Evolutionary conservation across 2,113 vertebrate genomes (phyloP).

Genomic region (Gallinago paraguaiae): DNA sequence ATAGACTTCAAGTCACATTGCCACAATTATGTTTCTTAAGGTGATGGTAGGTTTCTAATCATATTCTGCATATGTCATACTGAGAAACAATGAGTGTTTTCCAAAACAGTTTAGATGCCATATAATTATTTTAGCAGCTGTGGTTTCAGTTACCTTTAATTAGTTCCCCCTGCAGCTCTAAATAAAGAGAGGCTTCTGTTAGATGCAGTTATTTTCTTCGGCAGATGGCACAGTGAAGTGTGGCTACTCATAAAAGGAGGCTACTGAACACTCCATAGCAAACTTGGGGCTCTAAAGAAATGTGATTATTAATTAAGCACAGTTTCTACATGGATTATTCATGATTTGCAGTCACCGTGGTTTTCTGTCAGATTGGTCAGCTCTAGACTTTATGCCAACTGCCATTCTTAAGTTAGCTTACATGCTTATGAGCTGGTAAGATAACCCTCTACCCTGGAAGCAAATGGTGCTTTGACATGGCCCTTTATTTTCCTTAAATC

Average conservation of each 20-base stretch:
- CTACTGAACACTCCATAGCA: background rate
- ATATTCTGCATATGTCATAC: background rate
- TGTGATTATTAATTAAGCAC: background rate
- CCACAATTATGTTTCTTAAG: background rate
- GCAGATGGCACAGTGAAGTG: slow-evolving; percentile 17
- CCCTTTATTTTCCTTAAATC: background rate
- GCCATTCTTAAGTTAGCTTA: background rate
- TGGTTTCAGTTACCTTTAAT: slow-evolving; percentile 63
- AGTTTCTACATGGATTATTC: background rate
- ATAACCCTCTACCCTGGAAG: background rate
- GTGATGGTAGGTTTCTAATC: background rate
- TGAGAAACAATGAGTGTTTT: slow-evolving; percentile 5
- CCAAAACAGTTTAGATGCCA: slow-evolving; percentile 25
- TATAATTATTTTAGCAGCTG: slow-evolving; percentile 51
- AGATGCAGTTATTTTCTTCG: slow-evolving; percentile 34
- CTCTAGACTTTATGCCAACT: background rate
- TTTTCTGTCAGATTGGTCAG: background rate
- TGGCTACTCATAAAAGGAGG: slow-evolving; percentile 10
- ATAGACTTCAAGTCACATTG: background rate
- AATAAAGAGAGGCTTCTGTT: slow-evolving; percentile 35
- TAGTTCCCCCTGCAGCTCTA: slow-evolving; percentile 41
- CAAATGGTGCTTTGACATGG: background rate
- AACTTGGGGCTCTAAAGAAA: background rate
- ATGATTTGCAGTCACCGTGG: background rate
- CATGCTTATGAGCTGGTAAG: background rate